Evolutionary conservation across 2,888 invertebrate genomes (phyloP).

Genomic region (Drosophila basisetae): DNA sequence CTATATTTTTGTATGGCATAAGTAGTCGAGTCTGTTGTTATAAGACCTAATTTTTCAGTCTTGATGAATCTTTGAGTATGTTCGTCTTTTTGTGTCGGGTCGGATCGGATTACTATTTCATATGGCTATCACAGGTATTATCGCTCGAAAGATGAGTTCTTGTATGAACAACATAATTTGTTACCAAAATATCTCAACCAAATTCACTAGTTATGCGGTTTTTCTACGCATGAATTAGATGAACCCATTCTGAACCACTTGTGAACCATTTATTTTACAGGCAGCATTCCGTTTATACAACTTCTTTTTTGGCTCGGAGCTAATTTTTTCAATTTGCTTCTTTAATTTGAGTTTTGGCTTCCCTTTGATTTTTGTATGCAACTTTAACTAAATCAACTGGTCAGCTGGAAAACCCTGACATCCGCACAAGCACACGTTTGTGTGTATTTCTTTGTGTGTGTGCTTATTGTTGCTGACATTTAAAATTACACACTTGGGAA

Average conservation of each 20-base stretch:
- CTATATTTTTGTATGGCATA: too few relatives aligned
- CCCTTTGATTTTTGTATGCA: constrained; percentile 3
- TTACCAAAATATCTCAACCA: too few relatives aligned
- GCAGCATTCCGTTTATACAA: too few relatives aligned
- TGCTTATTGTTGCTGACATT: constrained; percentile 76
- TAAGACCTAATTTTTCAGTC: too few relatives aligned
- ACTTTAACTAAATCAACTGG: constrained; percentile 61
- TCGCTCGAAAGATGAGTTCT: too few relatives aligned
- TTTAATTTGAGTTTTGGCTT: neutral
- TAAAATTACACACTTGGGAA: constrained; percentile 79
- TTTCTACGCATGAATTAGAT: neutral
- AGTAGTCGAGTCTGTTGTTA: too few relatives aligned
- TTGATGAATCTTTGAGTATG: too few relatives aligned
- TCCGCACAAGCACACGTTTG: constrained; percentile 13
- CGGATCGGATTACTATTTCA: too few relatives aligned
- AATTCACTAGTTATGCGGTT: neutral
- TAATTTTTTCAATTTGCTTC: neutral
- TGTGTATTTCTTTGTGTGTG: constrained; percentile 23
- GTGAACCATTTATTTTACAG: neutral
- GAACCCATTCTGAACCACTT: neutral
- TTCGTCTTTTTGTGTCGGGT: too few relatives aligned
- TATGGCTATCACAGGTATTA: too few relatives aligned
- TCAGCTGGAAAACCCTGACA: constrained; percentile 8
- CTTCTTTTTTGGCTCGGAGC: neutral
- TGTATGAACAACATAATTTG: too few relatives aligned